Evolutionary conservation across 2,888 invertebrate genomes (phyloP), one percentile per base, ranked within the genome.

Genomic region (Cecidostiba fungosa): DNA sequence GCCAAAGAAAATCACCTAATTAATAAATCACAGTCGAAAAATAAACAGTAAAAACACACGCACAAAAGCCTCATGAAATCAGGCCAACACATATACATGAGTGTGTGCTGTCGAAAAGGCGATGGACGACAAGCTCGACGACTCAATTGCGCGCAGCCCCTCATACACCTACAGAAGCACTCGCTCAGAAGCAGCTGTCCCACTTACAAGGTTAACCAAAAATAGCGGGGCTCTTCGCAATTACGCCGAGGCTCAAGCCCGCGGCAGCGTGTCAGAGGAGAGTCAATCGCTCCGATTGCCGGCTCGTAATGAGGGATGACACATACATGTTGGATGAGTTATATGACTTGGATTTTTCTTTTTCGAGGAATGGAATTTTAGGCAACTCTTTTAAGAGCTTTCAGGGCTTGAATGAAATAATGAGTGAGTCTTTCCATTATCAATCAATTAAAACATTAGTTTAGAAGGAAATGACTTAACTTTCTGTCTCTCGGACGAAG

Each of bases 181-280:
- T 23, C 47, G 73, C 12, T 23, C n/a, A 73, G 23, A 39, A 73
- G 76, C 76, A 8, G 47, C 79, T 78, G 80, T 54, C 39, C 80
- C 36, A 80, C 80, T 81, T 81, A 50, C 73, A 54, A 81, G 81
- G 74, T 81, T 81, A 81, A 74, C 81, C 81, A 81, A 74, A 74
- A 81, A 81, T 81, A 81, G 81, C 81, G 50, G 47, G 12, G 69
- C 32, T 69, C 69, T 19, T 69, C 32, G 69, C 32, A 69, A 69
- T 69, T 69, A 69, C 32, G 69, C 23, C 26, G 66, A 19, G 19
- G 23, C 59, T 6, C 59, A 23, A 59, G 59, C 59, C 59, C 59
- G 59, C 59, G 59, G 10, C 59, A 59, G 59, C 23, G n/a, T 59
- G 59, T 23, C 23, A 23, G n/a, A n/a, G 59, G 59, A 59, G 23